phyloP scores from a whole-genome alignment of 2,797 vertebrate species.

The Anas georgica region DNA sequence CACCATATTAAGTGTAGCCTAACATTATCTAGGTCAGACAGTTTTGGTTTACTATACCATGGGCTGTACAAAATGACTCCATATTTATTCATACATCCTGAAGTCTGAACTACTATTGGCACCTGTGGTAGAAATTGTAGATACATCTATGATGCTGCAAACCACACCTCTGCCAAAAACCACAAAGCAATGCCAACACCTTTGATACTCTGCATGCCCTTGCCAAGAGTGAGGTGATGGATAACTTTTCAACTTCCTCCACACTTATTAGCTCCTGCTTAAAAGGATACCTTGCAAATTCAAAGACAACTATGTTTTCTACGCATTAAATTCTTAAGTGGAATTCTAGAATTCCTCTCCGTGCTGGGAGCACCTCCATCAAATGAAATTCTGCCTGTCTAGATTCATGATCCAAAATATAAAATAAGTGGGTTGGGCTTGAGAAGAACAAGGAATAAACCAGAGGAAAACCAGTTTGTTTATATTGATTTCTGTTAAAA shows the following conservation, averaged over 20 bases:
- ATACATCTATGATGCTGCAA: not conserved
- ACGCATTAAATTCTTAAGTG: not conserved
- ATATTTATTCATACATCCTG: not conserved
- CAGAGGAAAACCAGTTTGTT: not conserved
- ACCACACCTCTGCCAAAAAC: not conserved
- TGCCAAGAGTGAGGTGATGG: not conserved
- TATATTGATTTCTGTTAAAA: constrained; percentile 10
- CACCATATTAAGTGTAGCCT: not conserved
- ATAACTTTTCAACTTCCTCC: not conserved
- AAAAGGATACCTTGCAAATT: not conserved
- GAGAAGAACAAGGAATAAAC: not conserved
- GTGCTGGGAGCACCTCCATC: not conserved
- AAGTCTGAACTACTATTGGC: not conserved
- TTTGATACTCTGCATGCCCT: not conserved
- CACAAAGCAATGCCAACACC: not conserved
- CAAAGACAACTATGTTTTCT: not conserved
- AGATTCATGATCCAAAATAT: not conserved
- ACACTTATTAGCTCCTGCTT: not conserved
- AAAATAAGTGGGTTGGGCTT: not conserved
- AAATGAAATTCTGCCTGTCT: not conserved
- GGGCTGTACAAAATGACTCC: not conserved
- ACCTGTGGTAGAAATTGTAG: not conserved
- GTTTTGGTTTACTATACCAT: not conserved
- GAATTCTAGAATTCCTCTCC: not conserved
- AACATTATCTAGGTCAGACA: not conserved